Evolutionary conservation across 1,140 invertebrate genomes (phyloP).

Genomic region (Cephus cinctus): DNA sequence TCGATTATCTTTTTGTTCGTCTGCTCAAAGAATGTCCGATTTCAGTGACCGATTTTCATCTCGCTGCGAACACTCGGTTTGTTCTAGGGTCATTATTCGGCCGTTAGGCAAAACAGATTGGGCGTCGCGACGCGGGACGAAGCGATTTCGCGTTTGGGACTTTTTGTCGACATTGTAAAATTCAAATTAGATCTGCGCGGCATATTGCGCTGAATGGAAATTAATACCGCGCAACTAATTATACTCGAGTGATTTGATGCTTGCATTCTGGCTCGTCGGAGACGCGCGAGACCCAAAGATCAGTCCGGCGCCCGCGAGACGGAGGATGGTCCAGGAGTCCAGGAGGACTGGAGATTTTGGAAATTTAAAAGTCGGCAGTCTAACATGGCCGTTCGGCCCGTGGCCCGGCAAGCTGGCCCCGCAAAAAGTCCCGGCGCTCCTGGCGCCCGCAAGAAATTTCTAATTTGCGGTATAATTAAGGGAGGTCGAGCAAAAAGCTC

Average conservation of each 20-base stretch:
- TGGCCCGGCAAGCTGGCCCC: conserved; percentile 24
- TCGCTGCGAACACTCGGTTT: no score
- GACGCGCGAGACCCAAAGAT: no score
- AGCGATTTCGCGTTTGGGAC: no score
- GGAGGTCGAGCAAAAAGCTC: conserved; percentile 43
- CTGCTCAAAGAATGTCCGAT: background rate
- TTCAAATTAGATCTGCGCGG: conserved; percentile 52
- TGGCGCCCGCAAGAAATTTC: conserved; percentile 46
- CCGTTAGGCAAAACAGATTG: conserved; percentile 56
- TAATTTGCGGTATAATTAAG: conserved; percentile 54
- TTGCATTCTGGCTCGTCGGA: no score
- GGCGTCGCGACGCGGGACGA: no score
- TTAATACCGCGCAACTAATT: conserved; percentile 54
- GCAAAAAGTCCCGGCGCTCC: background rate
- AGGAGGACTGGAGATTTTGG: no score
- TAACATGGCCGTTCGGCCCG: no score
- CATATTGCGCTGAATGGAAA: conserved; percentile 55
- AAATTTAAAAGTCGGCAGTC: no score
- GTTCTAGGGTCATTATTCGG: conserved; percentile 50
- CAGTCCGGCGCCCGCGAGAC: no score
- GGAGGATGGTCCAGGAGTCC: no score
- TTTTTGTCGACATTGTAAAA: conserved; percentile 47
- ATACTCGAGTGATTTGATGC: conserved; percentile 26
- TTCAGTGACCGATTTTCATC: no score
- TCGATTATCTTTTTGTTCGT: background rate